Percentiles rank a stretch among this genome's conserved stretches.
Conservation (phyloP, 2,113 vertebrate species). For the Hiodon tergisus region DNA sequence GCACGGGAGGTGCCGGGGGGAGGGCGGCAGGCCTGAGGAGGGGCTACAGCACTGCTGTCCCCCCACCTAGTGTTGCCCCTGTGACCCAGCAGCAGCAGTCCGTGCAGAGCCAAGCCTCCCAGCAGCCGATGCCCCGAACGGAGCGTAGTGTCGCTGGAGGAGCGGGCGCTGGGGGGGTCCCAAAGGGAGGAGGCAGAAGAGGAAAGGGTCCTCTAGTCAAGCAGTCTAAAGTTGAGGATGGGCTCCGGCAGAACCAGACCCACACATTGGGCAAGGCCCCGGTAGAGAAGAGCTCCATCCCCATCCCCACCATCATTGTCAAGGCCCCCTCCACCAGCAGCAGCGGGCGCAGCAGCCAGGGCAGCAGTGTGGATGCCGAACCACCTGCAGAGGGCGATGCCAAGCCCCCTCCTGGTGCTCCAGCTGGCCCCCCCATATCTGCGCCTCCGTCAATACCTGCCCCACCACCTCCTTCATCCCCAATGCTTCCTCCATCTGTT, state of each 20-base stretch:
- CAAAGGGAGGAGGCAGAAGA: conserved; percentile 62
- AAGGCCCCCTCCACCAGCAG: conserved; percentile 91
- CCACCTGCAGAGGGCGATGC: conserved; percentile 50
- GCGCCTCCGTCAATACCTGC: conserved; percentile 71
- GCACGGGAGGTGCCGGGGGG: conserved; percentile 39
- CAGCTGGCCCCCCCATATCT: conserved; percentile 24
- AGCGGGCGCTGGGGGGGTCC: conserved; percentile 50
- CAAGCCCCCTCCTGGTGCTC: conserved; percentile 55
- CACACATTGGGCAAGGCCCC: conserved; percentile 54
- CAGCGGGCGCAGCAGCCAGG: conserved; percentile 88
- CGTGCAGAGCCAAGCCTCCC: conserved; percentile 55
- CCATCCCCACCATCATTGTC: conserved; percentile 88
- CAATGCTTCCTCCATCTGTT: conserved; percentile 66
- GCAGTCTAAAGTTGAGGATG: conserved; percentile 83
- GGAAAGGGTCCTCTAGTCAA: conserved; percentile 83
- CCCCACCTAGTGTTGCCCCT: conserved; percentile 59
- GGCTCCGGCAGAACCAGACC: conserved; percentile 50
- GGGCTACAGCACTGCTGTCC: conserved; percentile 61
- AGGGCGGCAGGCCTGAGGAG: conserved; percentile 60
- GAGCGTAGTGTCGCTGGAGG: conserved; percentile 49
- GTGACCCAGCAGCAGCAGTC: conserved; percentile 55
- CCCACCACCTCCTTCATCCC: conserved; percentile 70
- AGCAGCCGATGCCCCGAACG: conserved; percentile 10
- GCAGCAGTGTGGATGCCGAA: conserved; percentile 83
- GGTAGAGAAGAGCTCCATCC: conserved; percentile 82